These are phyloP conservation scores for Choristoneura fumiferana DNA, from an alignment of 1,140 invertebrate species.

Conservation along the genomic window DNA sequence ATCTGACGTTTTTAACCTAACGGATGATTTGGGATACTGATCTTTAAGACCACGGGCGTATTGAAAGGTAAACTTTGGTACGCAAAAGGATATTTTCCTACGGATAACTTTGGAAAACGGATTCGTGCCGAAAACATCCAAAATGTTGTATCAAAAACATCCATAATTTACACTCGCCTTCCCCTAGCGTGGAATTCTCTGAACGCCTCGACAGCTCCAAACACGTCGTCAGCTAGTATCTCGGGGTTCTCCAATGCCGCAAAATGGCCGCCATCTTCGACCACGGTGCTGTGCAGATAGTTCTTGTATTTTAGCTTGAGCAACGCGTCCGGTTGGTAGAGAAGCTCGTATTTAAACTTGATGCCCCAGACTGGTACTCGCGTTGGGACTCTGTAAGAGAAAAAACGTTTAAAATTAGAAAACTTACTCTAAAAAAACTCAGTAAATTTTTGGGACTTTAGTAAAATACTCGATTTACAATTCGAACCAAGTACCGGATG, in stretches of 20 bases:
- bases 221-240: conserved; percentile 82
- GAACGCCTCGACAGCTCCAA: conserved; percentile 54
- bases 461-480: too few relatives aligned
- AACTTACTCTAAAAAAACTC: too few relatives aligned
- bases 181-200: conserved; percentile 31
- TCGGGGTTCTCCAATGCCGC: conserved; percentile 81
- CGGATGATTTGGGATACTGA: too few relatives aligned
- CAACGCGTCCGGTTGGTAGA: conserved; percentile 57
- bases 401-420: background rate
- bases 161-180: background rate
- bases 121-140: too few relatives aligned
- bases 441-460: too few relatives aligned
- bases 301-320: conserved; percentile 69
- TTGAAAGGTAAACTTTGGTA: too few relatives aligned
- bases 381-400: conserved; percentile 64
- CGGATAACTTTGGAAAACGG: too few relatives aligned
- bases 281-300: conserved; percentile 66
- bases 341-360: conserved; percentile 74
- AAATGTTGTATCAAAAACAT: too few relatives aligned
- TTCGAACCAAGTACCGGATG: too few relatives aligned
- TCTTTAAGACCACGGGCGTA: too few relatives aligned
- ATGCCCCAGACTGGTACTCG: conserved; percentile 76
- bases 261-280: conserved; percentile 82
- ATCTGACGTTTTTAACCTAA: too few relatives aligned
- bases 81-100: too few relatives aligned